phyloP scores from a whole-genome alignment of 2,888 invertebrate species.

The Callyntrura sp. region DNA sequence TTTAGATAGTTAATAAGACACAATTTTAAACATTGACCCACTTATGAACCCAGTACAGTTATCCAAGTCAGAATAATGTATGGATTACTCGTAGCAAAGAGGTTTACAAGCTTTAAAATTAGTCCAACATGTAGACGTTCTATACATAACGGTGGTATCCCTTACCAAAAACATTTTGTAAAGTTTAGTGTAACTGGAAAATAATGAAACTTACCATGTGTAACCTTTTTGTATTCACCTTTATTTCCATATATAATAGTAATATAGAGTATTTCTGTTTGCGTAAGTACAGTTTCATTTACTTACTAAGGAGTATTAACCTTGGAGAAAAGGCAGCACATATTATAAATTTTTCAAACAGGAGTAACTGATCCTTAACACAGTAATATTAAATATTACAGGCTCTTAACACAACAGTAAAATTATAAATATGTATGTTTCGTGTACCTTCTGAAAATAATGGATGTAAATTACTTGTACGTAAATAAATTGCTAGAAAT shows the following conservation, averaged over 20 bases:
- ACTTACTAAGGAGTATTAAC: not conserved
- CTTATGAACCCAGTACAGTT: not conserved
- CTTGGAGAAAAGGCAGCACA: not conserved
- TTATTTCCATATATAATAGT: no score
- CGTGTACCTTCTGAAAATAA: constrained; percentile 63
- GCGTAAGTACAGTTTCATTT: not conserved
- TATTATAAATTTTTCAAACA: not conserved
- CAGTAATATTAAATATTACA: not conserved
- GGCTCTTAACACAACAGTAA: not conserved
- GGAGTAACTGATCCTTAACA: not conserved
- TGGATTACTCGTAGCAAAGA: not conserved
- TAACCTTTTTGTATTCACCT: not conserved
- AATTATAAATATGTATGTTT: constrained; percentile 44
- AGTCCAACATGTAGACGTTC: constrained; percentile 23
- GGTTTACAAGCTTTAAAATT: constrained; percentile 28
- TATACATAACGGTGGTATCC: constrained; percentile 42
- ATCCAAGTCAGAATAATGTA: not conserved
- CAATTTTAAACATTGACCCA: not conserved
- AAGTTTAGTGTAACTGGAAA: not conserved
- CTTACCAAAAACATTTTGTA: constrained; percentile 2
- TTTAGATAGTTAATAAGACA: not conserved
- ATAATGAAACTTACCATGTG: not conserved
- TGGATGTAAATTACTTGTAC: constrained; percentile 68
- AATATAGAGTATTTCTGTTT: no score
- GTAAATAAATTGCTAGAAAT: constrained; percentile 47